Evolutionary conservation across 2,113 vertebrate species (phyloP).

Genomic region (human (Homo sapiens)): GRCh38 chrX:40258501-40259000

Average conservation of each 20-base stretch:
- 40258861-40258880: background rate
- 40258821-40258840: background rate
- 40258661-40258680: background rate
- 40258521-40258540: conserved; percentile 10
- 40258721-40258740: background rate
- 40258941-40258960: background rate
- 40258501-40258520: background rate
- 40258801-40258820: background rate
- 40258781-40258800: background rate
- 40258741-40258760: background rate
- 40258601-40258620: background rate
- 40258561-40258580: background rate
- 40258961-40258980: background rate
- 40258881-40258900: background rate
- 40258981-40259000: background rate
- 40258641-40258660: background rate
- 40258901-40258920: background rate
- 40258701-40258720: background rate
- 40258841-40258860: background rate
- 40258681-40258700: background rate
- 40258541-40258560: conserved; percentile 7
- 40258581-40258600: background rate
- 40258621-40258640: background rate
- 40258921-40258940: background rate
- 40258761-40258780: background rate